These are phyloP conservation scores for Noctua fimbriata DNA, from an alignment of 2,888 invertebrate genomes.

Conservation along the genomic window DNA sequence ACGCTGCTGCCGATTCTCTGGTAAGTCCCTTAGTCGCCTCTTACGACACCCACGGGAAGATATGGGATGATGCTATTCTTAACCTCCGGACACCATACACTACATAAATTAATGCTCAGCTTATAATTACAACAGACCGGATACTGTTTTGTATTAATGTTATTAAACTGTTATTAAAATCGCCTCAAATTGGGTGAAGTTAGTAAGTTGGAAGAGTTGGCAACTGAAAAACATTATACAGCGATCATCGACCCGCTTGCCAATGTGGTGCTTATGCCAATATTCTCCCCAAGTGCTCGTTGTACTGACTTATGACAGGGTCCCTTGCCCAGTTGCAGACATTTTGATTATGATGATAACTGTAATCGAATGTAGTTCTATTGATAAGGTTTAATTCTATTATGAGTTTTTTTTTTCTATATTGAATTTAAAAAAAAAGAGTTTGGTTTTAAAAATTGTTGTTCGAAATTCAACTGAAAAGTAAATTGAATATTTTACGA, in stretches of 20 bases:
- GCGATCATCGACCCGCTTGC: slow-evolving; percentile 39
- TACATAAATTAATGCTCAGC: no score
- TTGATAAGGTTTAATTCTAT: background rate
- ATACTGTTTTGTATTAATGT: no score
- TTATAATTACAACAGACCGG: no score
- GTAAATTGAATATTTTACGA: slow-evolving; percentile 7
- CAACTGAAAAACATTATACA: background rate
- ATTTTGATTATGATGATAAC: background rate
- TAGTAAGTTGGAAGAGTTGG: slow-evolving; percentile 15
- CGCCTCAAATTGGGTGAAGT: no score
- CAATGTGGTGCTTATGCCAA: slow-evolving; percentile 46
- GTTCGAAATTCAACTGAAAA: slow-evolving; percentile 2
- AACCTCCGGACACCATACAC: no score
- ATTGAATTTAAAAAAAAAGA: no score
- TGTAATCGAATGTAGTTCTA: slow-evolving; percentile 6
- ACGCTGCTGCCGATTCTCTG: no score
- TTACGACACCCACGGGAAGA: no score
- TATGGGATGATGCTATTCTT: no score
- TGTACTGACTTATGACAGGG: slow-evolving; percentile 2
- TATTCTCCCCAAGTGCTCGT: slow-evolving; percentile 23
- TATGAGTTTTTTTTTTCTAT: background rate
- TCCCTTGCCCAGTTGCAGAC: background rate
- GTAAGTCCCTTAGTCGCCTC: no score
- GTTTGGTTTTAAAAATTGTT: background rate
- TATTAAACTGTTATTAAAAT: no score